Evolutionary conservation across 1,140 invertebrate genomes (phyloP).

Genomic region (Argopecten irradians): DNA sequence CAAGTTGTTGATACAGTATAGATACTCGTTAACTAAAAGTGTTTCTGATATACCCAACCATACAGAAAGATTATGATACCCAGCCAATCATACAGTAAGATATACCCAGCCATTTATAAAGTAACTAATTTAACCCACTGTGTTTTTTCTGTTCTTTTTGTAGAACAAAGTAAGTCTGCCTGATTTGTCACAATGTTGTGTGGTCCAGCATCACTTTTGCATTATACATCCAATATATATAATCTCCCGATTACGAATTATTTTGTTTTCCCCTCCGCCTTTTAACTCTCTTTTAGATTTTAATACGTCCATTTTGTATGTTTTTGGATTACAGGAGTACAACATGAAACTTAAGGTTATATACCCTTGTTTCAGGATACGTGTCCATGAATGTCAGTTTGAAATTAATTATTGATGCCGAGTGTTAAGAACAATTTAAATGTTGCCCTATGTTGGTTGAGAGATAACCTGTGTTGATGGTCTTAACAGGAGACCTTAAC

Average conservation of each 20-base stretch:
- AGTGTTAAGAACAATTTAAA: not conserved
- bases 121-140: not conserved
- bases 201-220: not conserved
- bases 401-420: not conserved
- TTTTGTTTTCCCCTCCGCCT: not conserved
- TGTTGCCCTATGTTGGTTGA: not conserved
- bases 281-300: not conserved
- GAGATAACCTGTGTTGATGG: not conserved
- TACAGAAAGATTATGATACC: no score
- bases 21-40: not conserved
- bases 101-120: no score
- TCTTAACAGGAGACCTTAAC: not conserved
- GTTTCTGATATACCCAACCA: no score
- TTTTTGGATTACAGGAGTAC: not conserved
- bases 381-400: not conserved
- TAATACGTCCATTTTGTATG: not conserved
- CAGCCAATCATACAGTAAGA: no score
- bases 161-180: slow-evolving; percentile 21
- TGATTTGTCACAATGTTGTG: slow-evolving; percentile 9
- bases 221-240: not conserved
- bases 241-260: not conserved
- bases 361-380: no score
- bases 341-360: slow-evolving; percentile 17
- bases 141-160: slow-evolving; percentile 6
- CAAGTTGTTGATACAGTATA: not conserved